These are phyloP conservation scores for Ecliptopera silaceata DNA, from an alignment of 2,888 invertebrate genomes.

Conservation along the genomic window DNA sequence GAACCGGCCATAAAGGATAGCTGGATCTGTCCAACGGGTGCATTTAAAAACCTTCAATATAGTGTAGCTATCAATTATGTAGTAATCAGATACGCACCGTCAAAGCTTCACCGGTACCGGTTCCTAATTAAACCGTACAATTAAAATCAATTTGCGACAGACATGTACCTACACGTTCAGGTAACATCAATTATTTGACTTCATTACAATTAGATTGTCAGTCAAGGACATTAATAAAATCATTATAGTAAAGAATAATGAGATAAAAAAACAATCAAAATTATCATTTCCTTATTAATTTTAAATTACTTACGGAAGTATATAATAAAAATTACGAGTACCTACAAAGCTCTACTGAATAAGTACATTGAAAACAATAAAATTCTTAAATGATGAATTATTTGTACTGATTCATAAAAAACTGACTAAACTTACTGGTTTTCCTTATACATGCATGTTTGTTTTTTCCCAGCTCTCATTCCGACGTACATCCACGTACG, in stretches of 20 bases:
- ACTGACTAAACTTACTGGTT: neutral
- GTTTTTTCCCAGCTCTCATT: neutral
- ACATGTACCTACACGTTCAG: conserved; percentile 24
- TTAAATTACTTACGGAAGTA: neutral
- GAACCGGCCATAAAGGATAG: too few relatives aligned
- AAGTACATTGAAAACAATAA: too few relatives aligned
- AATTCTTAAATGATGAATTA: neutral
- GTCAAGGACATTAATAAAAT: conserved; percentile 8
- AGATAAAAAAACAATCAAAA: neutral
- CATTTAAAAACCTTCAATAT: too few relatives aligned
- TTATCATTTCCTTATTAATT: neutral
- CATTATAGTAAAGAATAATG: neutral
- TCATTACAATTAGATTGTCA: conserved; percentile 31
- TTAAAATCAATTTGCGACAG: conserved; percentile 31
- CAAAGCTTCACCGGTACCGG: conserved; percentile 18
- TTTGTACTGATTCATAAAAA: neutral
- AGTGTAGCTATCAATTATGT: conserved; percentile 12
- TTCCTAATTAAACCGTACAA: conserved; percentile 10
- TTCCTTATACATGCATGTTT: neutral
- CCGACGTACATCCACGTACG: neutral
- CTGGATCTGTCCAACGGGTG: too few relatives aligned
- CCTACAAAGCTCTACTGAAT: too few relatives aligned
- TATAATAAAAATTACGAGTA: too few relatives aligned
- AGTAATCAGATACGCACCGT: conserved; percentile 20
- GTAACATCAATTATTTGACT: conserved; percentile 36